A percentile compares a stretch with the other conserved stretches of the same genome.
These are phyloP conservation scores for Drosophila watanabei DNA, from an alignment of 1,140 invertebrate species.

Conservation along the genomic window DNA sequence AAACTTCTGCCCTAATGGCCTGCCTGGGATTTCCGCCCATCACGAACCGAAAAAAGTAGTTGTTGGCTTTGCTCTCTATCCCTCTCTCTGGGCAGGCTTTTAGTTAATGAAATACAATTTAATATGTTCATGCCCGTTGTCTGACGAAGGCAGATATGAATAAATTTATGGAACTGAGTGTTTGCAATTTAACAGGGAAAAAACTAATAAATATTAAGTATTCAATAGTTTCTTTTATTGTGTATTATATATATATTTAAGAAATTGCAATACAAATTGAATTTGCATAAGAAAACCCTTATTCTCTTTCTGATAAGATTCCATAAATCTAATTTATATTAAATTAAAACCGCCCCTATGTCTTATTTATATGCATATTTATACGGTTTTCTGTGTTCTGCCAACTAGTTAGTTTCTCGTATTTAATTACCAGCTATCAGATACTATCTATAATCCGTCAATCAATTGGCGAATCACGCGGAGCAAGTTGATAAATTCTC, in stretches of 20 bases:
- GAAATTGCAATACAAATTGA: background rate
- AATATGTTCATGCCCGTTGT: conserved; percentile 18
- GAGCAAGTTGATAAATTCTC: conserved; percentile 29
- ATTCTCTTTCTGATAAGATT: background rate
- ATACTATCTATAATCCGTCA: conserved; percentile 48
- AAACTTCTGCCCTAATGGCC: conserved; percentile 63
- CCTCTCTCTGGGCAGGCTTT: conserved; percentile 48
- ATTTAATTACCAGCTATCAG: conserved; percentile 28
- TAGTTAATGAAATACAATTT: conserved; percentile 81
- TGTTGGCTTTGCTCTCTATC: conserved; percentile 30
- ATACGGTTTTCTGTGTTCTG: background rate
- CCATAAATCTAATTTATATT: background rate
- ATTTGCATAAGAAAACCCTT: background rate
- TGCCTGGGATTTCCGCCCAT: conserved; percentile 65
- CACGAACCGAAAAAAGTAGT: conserved; percentile 14
- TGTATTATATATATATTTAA: background rate
- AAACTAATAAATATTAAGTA: background rate
- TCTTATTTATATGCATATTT: background rate
- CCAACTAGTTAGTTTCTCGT: background rate
- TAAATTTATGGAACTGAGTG: background rate
- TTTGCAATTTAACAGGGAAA: background rate
- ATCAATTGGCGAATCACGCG: conserved; percentile 18
- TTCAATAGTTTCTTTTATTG: background rate
- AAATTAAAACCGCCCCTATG: background rate
- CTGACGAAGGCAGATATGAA: conserved; percentile 41